phyloP scores from a whole-genome alignment of 1,140 invertebrate genomes.

The Rhopalosiphum maidis region DNA sequence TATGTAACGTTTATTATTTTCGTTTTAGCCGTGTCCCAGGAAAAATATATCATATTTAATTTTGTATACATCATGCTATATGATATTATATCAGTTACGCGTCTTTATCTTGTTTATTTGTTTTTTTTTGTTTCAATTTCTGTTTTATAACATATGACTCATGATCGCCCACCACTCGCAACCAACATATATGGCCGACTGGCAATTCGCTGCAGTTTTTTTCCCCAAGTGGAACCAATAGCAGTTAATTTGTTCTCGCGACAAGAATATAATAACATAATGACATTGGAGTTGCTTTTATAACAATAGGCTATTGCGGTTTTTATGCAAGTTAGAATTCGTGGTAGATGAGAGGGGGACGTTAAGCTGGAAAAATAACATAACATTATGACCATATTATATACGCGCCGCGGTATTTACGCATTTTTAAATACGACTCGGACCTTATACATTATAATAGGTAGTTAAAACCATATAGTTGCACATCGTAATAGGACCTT shows the following conservation, averaged over 20 bases:
- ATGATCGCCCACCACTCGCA: not conserved
- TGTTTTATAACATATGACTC: constrained; percentile 7
- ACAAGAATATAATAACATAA: constrained; percentile 27
- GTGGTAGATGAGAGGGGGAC: not conserved
- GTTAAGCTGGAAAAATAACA: not conserved
- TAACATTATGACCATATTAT: not conserved
- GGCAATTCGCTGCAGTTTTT: constrained; percentile 12
- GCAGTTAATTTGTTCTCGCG: constrained; percentile 44
- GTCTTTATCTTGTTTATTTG: not conserved
- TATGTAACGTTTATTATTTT: not conserved
- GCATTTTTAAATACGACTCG: not conserved
- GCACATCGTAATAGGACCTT: not conserved
- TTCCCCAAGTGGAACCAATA: constrained; percentile 21
- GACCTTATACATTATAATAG: not conserved
- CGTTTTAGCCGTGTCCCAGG: not conserved
- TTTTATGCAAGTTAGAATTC: constrained; percentile 24
- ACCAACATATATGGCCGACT: not conserved
- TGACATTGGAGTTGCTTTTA: constrained; percentile 24
- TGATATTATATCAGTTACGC: not conserved
- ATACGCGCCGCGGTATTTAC: not conserved
- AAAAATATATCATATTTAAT: not conserved
- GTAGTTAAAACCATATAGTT: not conserved
- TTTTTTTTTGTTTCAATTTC: constrained; percentile 16
- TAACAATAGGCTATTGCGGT: constrained; percentile 12
- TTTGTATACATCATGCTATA: not conserved